Percentiles rank a stretch among this genome's conserved stretches.
phyloP scores from a whole-genome alignment of 2,888 invertebrate species.

The Pogonocherus hispidulus region DNA sequence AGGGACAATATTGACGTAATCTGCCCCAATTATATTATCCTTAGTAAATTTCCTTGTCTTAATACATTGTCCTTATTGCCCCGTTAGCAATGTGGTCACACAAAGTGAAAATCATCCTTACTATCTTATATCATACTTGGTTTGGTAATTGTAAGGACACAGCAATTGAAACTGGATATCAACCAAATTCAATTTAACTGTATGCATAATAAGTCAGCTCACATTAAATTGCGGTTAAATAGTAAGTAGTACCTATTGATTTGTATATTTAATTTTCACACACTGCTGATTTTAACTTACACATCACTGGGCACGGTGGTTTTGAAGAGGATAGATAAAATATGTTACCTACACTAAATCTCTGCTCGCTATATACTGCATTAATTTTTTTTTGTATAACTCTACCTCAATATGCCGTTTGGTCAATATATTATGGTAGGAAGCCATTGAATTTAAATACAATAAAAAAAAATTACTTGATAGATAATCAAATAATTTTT shows the following conservation, averaged over 20 bases:
- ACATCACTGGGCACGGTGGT: too few relatives aligned
- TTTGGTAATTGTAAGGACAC: background rate
- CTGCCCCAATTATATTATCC: background rate
- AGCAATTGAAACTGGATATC: background rate
- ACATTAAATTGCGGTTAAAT: background rate
- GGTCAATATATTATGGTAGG: too few relatives aligned
- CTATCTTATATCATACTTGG: background rate
- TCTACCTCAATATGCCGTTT: too few relatives aligned
- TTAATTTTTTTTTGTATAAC: too few relatives aligned
- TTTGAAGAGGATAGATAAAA: too few relatives aligned
- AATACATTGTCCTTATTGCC: background rate
- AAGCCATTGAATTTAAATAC: too few relatives aligned
- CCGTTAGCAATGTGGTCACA: background rate
- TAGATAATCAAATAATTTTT: too few relatives aligned
- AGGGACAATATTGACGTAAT: background rate
- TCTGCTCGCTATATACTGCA: too few relatives aligned
- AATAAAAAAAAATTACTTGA: too few relatives aligned
- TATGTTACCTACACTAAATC: too few relatives aligned
- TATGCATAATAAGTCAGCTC: background rate
- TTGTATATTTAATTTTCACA: too few relatives aligned
- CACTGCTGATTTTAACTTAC: too few relatives aligned
- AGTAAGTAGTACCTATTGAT: background rate
- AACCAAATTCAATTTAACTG: background rate
- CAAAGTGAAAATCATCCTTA: background rate
- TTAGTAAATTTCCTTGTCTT: background rate